Conservation (phyloP, 1,140 invertebrate genomes). For the Lasioglossum albipes region DNA sequence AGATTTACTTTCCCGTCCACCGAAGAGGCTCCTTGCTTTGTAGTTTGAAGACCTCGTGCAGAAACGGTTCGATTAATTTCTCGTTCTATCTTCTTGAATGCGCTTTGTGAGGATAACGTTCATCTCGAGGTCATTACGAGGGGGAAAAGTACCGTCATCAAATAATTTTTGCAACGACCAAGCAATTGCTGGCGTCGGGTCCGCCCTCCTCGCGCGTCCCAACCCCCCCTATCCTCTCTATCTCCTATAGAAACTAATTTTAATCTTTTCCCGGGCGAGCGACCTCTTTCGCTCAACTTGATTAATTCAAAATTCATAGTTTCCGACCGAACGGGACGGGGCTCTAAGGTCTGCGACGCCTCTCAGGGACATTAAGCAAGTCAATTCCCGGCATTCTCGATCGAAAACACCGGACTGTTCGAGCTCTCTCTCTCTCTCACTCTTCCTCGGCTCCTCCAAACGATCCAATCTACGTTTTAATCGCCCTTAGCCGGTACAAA, state of each 20-base stretch:
- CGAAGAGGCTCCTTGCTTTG: too few relatives aligned
- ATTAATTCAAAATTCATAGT: constrained; percentile 18
- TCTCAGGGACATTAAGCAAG: not conserved
- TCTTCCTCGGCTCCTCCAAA: not conserved
- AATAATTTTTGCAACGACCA: too few relatives aligned
- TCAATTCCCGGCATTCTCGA: not conserved
- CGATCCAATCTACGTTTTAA: constrained; percentile 47
- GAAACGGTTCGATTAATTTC: too few relatives aligned
- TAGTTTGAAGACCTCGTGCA: too few relatives aligned
- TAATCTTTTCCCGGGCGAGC: not conserved
- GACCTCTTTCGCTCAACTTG: not conserved
- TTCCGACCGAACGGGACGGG: not conserved
- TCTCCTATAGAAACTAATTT: not conserved
- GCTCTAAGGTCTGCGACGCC: not conserved
- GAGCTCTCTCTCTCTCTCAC: too few relatives aligned
- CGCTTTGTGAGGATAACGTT: too few relatives aligned
- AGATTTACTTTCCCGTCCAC: too few relatives aligned
- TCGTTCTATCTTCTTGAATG: too few relatives aligned
- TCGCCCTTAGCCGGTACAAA: constrained; percentile 41
- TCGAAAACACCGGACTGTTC: not conserved
- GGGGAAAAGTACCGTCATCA: too few relatives aligned
- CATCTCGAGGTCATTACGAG: too few relatives aligned
- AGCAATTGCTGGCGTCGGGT: too few relatives aligned
- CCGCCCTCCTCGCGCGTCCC: too few relatives aligned
- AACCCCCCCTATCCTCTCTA: not conserved